Evolutionary conservation across 2,113 vertebrate species (phyloP).

Genomic region (Uria aalge): DNA sequence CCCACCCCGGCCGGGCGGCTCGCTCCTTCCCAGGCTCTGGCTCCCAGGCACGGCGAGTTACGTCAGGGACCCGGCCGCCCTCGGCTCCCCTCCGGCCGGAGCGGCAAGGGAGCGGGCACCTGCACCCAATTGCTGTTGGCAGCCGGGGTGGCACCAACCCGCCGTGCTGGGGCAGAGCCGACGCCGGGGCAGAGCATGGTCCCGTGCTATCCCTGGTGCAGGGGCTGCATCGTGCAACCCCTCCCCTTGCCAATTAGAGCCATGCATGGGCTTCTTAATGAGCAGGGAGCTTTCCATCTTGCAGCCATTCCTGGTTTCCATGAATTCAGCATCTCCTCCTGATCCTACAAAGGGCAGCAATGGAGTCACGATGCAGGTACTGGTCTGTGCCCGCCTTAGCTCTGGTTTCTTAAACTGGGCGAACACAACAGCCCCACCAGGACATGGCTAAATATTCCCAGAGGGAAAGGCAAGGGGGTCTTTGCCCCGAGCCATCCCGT

Average conservation of each 20-base stretch:
- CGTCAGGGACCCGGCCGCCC: background rate
- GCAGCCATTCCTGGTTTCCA: background rate
- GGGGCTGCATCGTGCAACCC: background rate
- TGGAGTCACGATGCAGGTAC: background rate
- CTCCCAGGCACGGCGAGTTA: background rate
- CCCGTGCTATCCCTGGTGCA: background rate
- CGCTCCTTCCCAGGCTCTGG: background rate
- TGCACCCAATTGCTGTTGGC: background rate
- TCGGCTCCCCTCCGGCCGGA: background rate
- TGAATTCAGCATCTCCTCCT: background rate
- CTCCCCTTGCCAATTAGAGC: background rate
- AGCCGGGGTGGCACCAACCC: background rate
- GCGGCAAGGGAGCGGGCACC: accelerated
- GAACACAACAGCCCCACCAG: accelerated
- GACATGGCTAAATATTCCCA: background rate
- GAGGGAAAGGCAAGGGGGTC: background rate
- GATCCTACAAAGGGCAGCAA: background rate
- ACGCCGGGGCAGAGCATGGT: background rate
- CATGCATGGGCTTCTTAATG: background rate
- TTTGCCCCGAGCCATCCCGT: background rate
- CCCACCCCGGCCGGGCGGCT: background rate
- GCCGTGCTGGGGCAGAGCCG: background rate
- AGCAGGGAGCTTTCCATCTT: background rate
- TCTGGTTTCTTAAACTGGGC: background rate
- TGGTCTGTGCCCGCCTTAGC: accelerated